Evolutionary conservation across 2,797 vertebrate species (phyloP), one percentile per base, ranked within the genome.

Genomic region (Aotus griseimembra): DNA sequence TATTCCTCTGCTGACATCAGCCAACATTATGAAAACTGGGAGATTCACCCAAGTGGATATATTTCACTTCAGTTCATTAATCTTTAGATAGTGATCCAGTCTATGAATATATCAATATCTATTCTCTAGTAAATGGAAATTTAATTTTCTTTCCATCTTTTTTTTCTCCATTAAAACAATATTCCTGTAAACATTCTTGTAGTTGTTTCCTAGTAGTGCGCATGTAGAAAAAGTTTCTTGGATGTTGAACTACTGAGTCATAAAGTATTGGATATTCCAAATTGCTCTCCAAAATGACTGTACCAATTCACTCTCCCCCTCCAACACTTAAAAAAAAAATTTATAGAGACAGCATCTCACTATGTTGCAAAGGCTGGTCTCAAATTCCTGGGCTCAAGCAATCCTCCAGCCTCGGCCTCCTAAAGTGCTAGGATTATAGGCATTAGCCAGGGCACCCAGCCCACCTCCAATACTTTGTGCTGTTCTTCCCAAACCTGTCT

Each of bases 81-180:
- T 36, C 33, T 77, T 75, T 39, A 77, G 15, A 44, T 5, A 72
- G 12, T 46, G 77, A 41, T 77, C 50, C 11, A 64, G 33, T 90
- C 61, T 70, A 64, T 76, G 92, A 88, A 79, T 57, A 76, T 30
- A 57, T 4, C 36, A 93, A 76, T 77, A 94, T n/a, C 26, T 3
- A 79, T 50, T 83, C 46, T 67, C 19, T 33, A 94, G 14, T 55
- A 88, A 88, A 64, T 33, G 52, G 52, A 94, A 80, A 94, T 50
- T 90, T 89, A 90, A 95, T 94, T 93, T 97, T 88, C 41, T 95
- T 88, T 93, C 50, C 76, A 85, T 55, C 30, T 77, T 91, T 92
- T 88, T 76, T 64, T 89, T 92, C 48, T 90, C n/a, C 55, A 96
- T 73, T 33, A 88, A 84, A 94, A 76, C 15, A 94, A 88, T 77